phyloP scores from a whole-genome alignment of 2,888 invertebrate species.

The Orthonevra nobilis region DNA sequence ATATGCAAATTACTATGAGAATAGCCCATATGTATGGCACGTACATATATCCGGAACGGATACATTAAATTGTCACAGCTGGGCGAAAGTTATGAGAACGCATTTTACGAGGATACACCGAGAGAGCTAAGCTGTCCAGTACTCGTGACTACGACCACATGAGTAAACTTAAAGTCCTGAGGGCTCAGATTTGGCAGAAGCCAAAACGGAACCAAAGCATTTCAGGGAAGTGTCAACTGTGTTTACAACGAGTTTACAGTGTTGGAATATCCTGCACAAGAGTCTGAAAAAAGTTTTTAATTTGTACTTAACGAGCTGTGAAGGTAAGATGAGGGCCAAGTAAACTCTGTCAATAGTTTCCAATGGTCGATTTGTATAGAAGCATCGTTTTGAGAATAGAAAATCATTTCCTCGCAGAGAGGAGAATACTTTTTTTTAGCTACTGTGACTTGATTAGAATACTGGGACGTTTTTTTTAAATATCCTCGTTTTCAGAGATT shows the following conservation, averaged over 20 bases:
- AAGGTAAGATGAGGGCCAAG: slow-evolving; percentile 11
- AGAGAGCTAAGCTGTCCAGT: neutral
- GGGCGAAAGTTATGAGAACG: slow-evolving; percentile 42
- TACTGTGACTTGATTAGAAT: too few relatives aligned
- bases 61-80: slow-evolving; percentile 63
- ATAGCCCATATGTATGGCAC: slow-evolving; percentile 37
- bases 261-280: slow-evolving; percentile 53
- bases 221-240: slow-evolving; percentile 28
- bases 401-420: too few relatives aligned
- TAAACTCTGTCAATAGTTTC: too few relatives aligned
- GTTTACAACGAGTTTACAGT: slow-evolving; percentile 53
- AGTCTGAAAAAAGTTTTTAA: slow-evolving; percentile 54
- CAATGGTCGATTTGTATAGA: too few relatives aligned
- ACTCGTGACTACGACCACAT: too few relatives aligned
- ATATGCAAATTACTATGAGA: slow-evolving; percentile 55
- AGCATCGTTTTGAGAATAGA: too few relatives aligned
- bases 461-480: too few relatives aligned
- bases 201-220: neutral
- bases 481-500: too few relatives aligned
- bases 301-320: slow-evolving; percentile 54
- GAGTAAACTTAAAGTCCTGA: too few relatives aligned
- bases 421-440: too few relatives aligned
- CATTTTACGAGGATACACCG: slow-evolving; percentile 1
- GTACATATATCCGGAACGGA: slow-evolving; percentile 34
- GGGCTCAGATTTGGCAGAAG: slow-evolving; percentile 8